Evolutionary conservation across 1,140 invertebrate species (phyloP).

Genomic region (Pinna nobilis): DNA sequence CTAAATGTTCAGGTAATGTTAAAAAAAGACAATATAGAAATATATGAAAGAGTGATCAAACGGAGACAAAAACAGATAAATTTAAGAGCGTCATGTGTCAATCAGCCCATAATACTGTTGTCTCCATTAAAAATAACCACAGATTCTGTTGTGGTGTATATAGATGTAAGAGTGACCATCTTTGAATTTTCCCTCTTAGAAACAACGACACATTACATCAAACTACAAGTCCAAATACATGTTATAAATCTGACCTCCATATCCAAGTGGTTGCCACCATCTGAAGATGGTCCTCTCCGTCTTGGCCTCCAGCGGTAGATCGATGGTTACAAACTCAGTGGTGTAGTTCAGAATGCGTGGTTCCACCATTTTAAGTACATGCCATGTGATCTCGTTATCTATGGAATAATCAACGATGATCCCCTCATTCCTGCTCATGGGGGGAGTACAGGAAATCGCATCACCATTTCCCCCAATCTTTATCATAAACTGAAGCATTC

Average conservation of each 20-base stretch:
- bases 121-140: too few relatives aligned
- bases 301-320: constrained; percentile 71
- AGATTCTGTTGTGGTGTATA: too few relatives aligned
- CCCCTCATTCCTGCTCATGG: constrained; percentile 64
- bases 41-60: too few relatives aligned
- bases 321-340: constrained; percentile 64
- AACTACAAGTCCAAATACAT: too few relatives aligned
- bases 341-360: constrained; percentile 62
- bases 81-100: too few relatives aligned
- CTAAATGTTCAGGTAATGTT: too few relatives aligned
- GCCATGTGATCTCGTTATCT: constrained; percentile 74
- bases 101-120: too few relatives aligned
- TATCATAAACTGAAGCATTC: constrained; percentile 69
- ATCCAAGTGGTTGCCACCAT: constrained; percentile 74
- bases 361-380: constrained; percentile 68
- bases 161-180: too few relatives aligned
- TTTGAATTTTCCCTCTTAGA: too few relatives aligned
- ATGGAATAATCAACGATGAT: constrained; percentile 71
- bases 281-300: constrained; percentile 71
- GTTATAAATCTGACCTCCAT: constrained; percentile 61
- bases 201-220: too few relatives aligned
- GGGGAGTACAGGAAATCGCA: constrained; percentile 49
- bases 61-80: too few relatives aligned
- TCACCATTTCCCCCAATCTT: constrained; percentile 62
- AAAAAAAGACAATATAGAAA: too few relatives aligned